These are phyloP conservation scores for Spinibarbus caldwelli DNA, from an alignment of 2,797 vertebrate genomes.

Conservation along the genomic window DNA sequence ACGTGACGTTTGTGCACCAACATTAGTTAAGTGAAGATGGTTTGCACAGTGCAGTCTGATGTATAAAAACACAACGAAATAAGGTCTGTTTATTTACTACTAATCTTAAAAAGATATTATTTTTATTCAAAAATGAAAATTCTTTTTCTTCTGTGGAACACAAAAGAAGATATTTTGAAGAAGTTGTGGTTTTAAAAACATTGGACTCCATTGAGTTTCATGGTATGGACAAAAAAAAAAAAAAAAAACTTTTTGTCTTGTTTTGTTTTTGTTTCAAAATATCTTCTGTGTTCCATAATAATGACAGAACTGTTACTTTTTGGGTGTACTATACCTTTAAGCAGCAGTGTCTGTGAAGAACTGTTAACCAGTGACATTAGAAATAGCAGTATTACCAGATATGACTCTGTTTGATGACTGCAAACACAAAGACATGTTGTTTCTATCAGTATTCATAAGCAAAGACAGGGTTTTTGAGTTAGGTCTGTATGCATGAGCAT, in stretches of 20 bases:
- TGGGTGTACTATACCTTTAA: not conserved
- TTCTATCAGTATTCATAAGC: not conserved
- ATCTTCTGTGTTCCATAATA: not conserved
- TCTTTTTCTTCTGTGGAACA: not conserved
- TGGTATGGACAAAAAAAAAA: not conserved
- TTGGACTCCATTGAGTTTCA: not conserved
- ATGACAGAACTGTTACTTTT: not conserved
- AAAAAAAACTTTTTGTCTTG: not conserved
- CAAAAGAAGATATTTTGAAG: not conserved
- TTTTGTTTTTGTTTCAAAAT: not conserved
- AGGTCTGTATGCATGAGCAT: conserved; percentile 1
- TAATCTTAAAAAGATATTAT: not conserved
- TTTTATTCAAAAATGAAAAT: not conserved
- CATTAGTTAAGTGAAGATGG: not conserved
- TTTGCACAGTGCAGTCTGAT: not conserved
- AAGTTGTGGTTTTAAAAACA: not conserved
- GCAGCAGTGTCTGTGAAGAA: not conserved
- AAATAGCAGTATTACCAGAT: not conserved
- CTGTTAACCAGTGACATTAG: not conserved
- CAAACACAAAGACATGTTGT: not conserved
- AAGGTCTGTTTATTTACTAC: not conserved
- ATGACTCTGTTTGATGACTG: not conserved
- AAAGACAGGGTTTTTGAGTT: conserved; percentile 8
- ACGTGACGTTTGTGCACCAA: conserved; percentile 6
- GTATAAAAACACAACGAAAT: not conserved